Base-by-base conservation (phyloP, 1,140 invertebrate genomes). In the Carcinoscorpius rotundicauda region DNA sequence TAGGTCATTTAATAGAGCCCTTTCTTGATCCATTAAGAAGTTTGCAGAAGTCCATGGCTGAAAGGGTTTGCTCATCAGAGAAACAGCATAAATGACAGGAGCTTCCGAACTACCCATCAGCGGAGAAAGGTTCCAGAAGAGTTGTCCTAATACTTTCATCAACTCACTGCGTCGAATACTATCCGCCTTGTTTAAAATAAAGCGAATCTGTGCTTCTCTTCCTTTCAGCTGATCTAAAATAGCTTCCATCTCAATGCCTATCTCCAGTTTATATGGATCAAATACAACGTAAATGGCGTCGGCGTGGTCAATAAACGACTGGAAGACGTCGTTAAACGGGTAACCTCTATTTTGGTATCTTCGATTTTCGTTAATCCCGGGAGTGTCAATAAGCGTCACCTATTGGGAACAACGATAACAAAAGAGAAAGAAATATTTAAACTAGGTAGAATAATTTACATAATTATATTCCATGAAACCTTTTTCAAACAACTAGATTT, bases 331-430 rank as follows among this genome's bases (percentile, higher is more conserved):
- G 73, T 94, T 95, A 77, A 95, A 95, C 57, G 92, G 90, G 76
- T 96, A 96, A 53, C 92, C 82, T 58, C 93, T 83, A 66, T 94
- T 93, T 11, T 93, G 88, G 81, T 93, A 89, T 77, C 94, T 93
- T 64, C 90, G 82, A 68, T 94, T 91, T 82, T 97, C 93, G 68
- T 96, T 78, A 72, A 97, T 93, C 64, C 93, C 93, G 62, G 93
- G 93, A 74, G 95, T 96, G 81, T 97, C 93, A 51, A 97, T 90
- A 72, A 97, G 89, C 74, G 93, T 96, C 10, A 95, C 87, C 91
- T 93, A 75, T 61, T 78, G 74, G 61, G 66, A 65, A 29, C 8
- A 51, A 56, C 51, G 49, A 50, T 48, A 64, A 58, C 9, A 49
- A n/a, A 55, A 9, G n/a, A 55, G n/a, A 8, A 55, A 55, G n/a